These are phyloP conservation scores for Butorides virescens DNA, from an alignment of 2,113 vertebrate genomes.

Conservation along the genomic window DNA sequence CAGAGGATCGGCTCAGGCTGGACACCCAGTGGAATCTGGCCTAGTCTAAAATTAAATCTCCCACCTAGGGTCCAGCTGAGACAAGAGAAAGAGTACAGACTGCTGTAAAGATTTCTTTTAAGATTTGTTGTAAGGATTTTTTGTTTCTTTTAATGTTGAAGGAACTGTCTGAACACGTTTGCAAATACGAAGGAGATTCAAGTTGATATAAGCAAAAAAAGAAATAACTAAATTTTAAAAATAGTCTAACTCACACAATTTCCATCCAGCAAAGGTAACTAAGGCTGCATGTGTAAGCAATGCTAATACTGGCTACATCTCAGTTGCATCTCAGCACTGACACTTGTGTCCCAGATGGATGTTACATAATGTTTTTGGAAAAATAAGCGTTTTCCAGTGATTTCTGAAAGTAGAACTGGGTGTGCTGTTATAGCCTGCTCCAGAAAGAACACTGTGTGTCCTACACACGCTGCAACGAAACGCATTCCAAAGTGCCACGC, in stretches of 20 bases:
- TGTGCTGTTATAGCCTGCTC: not conserved
- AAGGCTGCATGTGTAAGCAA: not conserved
- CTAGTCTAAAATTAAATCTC: not conserved
- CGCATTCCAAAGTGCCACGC: not conserved
- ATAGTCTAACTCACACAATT: not conserved
- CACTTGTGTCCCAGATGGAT: not conserved
- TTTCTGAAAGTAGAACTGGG: conserved; percentile 9
- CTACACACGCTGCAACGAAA: not conserved
- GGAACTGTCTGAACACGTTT: not conserved
- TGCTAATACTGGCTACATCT: not conserved
- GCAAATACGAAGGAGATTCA: not conserved
- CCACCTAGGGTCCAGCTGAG: not conserved
- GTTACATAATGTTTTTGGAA: conserved; percentile 1
- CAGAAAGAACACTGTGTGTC: not conserved
- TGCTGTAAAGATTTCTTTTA: not conserved
- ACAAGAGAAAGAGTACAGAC: not conserved
- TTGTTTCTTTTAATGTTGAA: not conserved
- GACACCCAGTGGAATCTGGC: not conserved
- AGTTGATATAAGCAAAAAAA: not conserved
- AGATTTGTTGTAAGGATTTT: not conserved
- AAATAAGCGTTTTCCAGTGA: not conserved
- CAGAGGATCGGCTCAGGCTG: not conserved
- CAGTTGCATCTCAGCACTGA: not conserved
- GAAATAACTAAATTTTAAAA: not conserved
- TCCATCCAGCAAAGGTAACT: conserved; percentile 3